Evolutionary conservation across 2,888 invertebrate genomes (phyloP), one percentile per base, ranked within the genome.

Genomic region (Hirtodrosophila confusa): DNA sequence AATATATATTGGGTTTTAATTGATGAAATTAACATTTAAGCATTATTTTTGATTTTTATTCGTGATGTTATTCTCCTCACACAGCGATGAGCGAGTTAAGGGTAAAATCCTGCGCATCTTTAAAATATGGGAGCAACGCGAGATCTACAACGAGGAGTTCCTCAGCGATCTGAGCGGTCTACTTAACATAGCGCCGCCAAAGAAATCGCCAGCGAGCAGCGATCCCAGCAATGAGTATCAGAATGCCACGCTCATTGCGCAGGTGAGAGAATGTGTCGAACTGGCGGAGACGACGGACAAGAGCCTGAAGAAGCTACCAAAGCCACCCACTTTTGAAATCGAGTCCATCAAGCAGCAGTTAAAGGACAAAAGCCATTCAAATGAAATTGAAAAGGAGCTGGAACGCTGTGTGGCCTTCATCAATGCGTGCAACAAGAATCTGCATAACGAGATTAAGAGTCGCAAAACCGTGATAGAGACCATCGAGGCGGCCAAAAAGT

Each of bases 121-220:
- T 89, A 97, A 96, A 90, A 98, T 99, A 78, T 99, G 99, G 99
- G 97, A 97, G 90, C 97, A 99, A 89, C 93, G 98, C 75, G 95
- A 94, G 44, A 95, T 98, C 12, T 99, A 98, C 90, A 96, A 96
- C 90, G 96, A 96, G 85, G 96, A 97, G 88, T 98, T 97, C 89
- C 93, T 98, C 27, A 94, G 96, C 10, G 98, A 98, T 92, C 92
- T 98, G 27, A 95, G 95, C 40, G 97, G 96, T 4, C 92, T 98
- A 56, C 93, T 98, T 33, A 96, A 95, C 80, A 95, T 95, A 17
- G 95, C 95, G 47, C 95, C 96, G 48, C 93, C 94, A 53, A 91
- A 91, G 66, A 91, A 90, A 64, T 70, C 90, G 7, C 86, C 89
- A 33, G 17, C 79, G 4, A 69, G 53, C 31, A 55, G 62, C n/a